Base-by-base conservation (phyloP, 1,140 invertebrate species). In the Bemisia tabaci region DNA sequence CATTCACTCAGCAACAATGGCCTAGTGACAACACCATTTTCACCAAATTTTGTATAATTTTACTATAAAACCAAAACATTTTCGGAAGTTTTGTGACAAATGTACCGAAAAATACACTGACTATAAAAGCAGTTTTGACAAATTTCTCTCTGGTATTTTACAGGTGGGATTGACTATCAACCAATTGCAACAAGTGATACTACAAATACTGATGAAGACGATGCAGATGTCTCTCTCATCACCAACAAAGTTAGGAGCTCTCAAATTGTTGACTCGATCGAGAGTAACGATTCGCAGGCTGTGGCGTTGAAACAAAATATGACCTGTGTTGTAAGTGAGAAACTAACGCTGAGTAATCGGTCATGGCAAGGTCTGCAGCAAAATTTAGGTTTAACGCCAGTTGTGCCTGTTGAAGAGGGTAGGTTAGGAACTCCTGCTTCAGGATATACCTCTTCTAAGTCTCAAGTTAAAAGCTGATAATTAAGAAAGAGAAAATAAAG, bases 321-420 rank as follows among this genome's bases (percentile, higher is more conserved):
- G 72, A 73, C 65, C 12, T 68, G 71, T 64, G 77, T 76, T 70
- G 74, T 76, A 60, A 78, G 78, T 64, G 77, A 77, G 75, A 71
- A 68, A 68, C 75, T 65, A 59, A 82, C 59, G 70, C 72, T 62
- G 64, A 75, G 26, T 77, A 75, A 74, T 69, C 65, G 58, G 70
- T 72, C 82, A 2, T 91, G 88, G 88, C 83, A 82, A 70, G 89
- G 89, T 1, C 76, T 91, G 48, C 85, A 90, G 72, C 87, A 86
- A 71, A 84, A 84, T 68, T 73, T 90, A 65, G 87, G 87, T 0
- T 76, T 86, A 72, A 85, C 82, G 58, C 79, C 84, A 69, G 82
- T 85, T 9, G 80, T 82, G 70, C 73, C 80, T 70, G 81, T 82
- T 2, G 78, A 81, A 67, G 77, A 83, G 71, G 89, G 88, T 2